Percentiles rank a stretch among this genome's conserved stretches.
phyloP scores from a whole-genome alignment of 2,888 invertebrate species.

The Scaptomyza polygonia region DNA sequence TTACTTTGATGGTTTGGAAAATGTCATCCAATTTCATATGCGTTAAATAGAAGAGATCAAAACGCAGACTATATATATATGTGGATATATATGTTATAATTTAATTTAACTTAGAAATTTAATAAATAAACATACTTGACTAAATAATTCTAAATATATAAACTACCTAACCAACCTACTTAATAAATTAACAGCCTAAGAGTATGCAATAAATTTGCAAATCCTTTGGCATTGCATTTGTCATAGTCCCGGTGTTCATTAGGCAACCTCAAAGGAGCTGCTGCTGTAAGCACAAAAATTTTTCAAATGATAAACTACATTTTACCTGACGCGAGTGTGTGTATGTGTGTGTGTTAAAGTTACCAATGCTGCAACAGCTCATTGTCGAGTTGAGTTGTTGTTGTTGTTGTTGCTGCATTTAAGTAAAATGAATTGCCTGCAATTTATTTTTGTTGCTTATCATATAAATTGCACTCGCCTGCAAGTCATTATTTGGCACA shows the following conservation, averaged over 20 bases:
- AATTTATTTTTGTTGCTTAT: constrained; percentile 81
- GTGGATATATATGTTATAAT: too few relatives aligned
- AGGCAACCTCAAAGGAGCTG: constrained; percentile 42
- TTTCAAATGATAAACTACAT: constrained; percentile 61
- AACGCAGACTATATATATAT: background rate
- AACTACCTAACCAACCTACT: background rate
- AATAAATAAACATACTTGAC: background rate
- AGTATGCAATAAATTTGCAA: constrained; percentile 34
- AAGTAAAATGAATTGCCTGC: constrained; percentile 81
- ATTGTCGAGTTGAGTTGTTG: constrained; percentile 37
- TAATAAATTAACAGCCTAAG: constrained; percentile 3
- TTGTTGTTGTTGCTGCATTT: constrained; percentile 58
- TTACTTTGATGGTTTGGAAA: background rate
- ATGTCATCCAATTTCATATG: constrained; percentile 1
- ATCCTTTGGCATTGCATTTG: constrained; percentile 22
- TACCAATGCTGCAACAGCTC: constrained; percentile 55
- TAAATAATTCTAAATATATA: background rate
- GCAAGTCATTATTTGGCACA: constrained; percentile 81
- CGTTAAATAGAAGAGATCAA: background rate
- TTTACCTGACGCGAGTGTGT: constrained; percentile 15
- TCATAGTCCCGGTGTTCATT: constrained; percentile 49
- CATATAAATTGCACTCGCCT: constrained; percentile 81
- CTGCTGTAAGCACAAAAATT: constrained; percentile 56
- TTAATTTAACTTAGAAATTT: background rate
- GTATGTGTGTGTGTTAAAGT: constrained; percentile 30